Percentiles rank a stretch among this genome's conserved stretches.
Evolutionary conservation across 2,113 vertebrate species (phyloP).

Genomic region (Macquaria australasica): DNA sequence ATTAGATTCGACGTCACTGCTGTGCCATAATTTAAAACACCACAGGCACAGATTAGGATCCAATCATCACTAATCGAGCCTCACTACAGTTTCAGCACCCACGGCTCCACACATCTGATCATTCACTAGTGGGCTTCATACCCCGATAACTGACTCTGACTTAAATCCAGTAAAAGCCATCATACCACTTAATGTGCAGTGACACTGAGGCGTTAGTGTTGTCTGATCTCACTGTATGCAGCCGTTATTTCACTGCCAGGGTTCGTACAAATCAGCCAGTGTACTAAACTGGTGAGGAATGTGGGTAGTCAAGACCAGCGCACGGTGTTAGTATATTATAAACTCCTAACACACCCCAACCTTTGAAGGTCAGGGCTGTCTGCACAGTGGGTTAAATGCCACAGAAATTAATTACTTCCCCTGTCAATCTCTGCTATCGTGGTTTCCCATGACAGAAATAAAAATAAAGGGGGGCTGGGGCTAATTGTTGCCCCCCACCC

Average conservation of each 20-base stretch:
- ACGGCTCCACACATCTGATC: conserved; percentile 24
- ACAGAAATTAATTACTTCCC: conserved; percentile 77
- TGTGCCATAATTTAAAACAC: conserved; percentile 35
- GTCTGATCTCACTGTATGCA: conserved; percentile 75
- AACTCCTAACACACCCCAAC: conserved; percentile 55
- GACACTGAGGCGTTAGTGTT: conserved; percentile 66
- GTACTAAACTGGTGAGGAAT: conserved; percentile 57
- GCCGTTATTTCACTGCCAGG: conserved; percentile 82
- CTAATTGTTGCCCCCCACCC: conserved; percentile 34
- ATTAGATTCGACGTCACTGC: conserved; percentile 6
- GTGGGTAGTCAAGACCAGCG: conserved; percentile 65
- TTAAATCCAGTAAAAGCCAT: conserved; percentile 46
- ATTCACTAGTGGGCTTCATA: conserved; percentile 18
- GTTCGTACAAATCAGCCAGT: conserved; percentile 75
- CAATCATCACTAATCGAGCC: conserved; percentile 56
- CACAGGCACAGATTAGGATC: conserved; percentile 40
- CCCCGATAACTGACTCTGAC: not conserved
- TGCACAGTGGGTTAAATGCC: conserved; percentile 74
- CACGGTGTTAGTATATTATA: conserved; percentile 49
- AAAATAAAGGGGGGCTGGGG: conserved; percentile 33
- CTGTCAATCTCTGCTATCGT: conserved; percentile 72
- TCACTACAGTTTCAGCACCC: conserved; percentile 27
- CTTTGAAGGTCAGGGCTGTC: conserved; percentile 73
- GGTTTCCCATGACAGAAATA: conserved; percentile 64
- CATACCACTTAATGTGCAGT: conserved; percentile 30